phyloP scores from a whole-genome alignment of 2,888 invertebrate genomes.

The Dexiosoma caninum region DNA sequence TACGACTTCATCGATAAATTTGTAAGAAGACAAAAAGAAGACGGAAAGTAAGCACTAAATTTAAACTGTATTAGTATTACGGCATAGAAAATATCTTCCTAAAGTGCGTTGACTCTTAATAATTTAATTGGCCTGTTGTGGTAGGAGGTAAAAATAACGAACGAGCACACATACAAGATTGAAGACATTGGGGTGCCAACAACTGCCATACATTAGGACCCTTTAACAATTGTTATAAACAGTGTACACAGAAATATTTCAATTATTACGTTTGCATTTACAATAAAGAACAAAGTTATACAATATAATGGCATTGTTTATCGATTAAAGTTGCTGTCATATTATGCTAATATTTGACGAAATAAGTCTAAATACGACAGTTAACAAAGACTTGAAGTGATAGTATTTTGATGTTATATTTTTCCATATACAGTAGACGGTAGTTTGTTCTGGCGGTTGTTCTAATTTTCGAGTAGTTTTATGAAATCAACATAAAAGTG shows the following conservation, averaged over 20 bases:
- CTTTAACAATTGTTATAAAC: not conserved
- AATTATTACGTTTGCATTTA: not conserved
- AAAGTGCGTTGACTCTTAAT: slow-evolving; percentile 34
- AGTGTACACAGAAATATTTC: not conserved
- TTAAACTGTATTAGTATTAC: not conserved
- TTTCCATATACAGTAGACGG: too few relatives aligned
- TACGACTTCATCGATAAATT: slow-evolving; percentile 8
- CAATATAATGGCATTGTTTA: slow-evolving; percentile 44
- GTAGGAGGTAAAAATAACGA: not conserved
- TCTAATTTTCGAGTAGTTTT: too few relatives aligned
- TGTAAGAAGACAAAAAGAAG: not conserved
- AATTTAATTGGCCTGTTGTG: not conserved
- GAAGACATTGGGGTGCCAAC: slow-evolving; percentile 21
- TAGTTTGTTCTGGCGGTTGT: too few relatives aligned
- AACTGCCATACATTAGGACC: slow-evolving; percentile 1
- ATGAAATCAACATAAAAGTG: too few relatives aligned
- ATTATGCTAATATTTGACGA: too few relatives aligned
- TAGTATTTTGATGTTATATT: too few relatives aligned
- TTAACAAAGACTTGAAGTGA: too few relatives aligned
- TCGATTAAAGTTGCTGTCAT: too few relatives aligned
- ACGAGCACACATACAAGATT: not conserved
- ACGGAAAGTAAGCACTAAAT: not conserved
- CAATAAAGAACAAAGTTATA: slow-evolving; percentile 9
- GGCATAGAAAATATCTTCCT: slow-evolving; percentile 11
- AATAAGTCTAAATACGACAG: too few relatives aligned